Evolutionary conservation across 2,888 invertebrate genomes (phyloP).

Genomic region (Caenorhabditis sp.): DNA sequence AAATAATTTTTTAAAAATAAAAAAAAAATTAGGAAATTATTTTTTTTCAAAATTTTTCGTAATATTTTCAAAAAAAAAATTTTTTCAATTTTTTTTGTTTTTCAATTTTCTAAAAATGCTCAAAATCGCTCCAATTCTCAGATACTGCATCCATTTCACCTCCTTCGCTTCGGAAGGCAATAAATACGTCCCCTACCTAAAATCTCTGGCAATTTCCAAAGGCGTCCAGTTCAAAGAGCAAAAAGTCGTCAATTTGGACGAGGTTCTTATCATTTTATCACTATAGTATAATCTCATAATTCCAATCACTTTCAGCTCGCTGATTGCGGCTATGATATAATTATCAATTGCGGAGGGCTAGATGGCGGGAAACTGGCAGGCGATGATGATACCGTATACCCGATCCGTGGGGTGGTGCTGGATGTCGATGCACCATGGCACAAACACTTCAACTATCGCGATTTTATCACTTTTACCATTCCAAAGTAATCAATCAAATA

Average conservation of each 20-base stretch:
- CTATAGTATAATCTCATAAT: too few relatives aligned
- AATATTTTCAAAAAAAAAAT: too few relatives aligned
- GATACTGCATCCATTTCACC: slow-evolving; percentile 79
- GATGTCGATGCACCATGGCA: slow-evolving; percentile 91
- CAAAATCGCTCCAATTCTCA: slow-evolving; percentile 21
- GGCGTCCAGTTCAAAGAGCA: slow-evolving; percentile 68
- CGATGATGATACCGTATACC: slow-evolving; percentile 82
- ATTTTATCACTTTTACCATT: slow-evolving; percentile 75
- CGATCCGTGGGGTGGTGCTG: slow-evolving; percentile 77
- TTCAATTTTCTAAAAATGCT: too few relatives aligned
- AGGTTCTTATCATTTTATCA: too few relatives aligned
- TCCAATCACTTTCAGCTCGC: slow-evolving; percentile 53
- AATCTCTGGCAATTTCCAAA: slow-evolving; percentile 46
- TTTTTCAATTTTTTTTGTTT: too few relatives aligned
- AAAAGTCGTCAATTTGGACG: slow-evolving; percentile 67
- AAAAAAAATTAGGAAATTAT: too few relatives aligned
- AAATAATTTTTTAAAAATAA: too few relatives aligned
- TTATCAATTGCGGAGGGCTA: slow-evolving; percentile 85
- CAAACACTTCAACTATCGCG: slow-evolving; percentile 89
- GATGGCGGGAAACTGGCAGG: slow-evolving; percentile 83
- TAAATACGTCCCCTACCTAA: slow-evolving; percentile 82
- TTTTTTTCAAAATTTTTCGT: too few relatives aligned
- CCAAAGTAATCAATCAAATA: too few relatives aligned
- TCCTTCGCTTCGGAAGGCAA: slow-evolving; percentile 80
- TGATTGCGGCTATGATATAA: slow-evolving; percentile 83